These are phyloP conservation scores for Manis pentadactyla DNA, from an alignment of 2,797 vertebrate genomes.

Conservation along the genomic window DNA sequence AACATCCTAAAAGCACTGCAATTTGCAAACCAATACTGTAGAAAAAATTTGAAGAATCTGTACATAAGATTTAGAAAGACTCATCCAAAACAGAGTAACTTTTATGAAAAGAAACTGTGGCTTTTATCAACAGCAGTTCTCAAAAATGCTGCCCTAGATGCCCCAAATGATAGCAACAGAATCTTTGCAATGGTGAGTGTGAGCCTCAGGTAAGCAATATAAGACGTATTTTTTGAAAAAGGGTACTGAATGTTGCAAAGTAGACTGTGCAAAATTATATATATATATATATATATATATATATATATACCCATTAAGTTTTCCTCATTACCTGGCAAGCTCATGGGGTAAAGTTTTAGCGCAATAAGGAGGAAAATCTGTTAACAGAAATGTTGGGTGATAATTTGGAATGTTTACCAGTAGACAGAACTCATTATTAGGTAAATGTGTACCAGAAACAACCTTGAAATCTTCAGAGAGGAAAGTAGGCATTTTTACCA, in stretches of 20 bases:
- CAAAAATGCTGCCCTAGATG: slow-evolving; percentile 49
- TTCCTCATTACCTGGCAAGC: slow-evolving; percentile 58
- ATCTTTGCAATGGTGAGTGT: slow-evolving; percentile 13
- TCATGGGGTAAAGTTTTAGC: slow-evolving; percentile 51
- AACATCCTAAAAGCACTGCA: slow-evolving; percentile 65
- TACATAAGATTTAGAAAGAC: slow-evolving; percentile 60
- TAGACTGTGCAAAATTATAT: slow-evolving; percentile 32
- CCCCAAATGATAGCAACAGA: slow-evolving; percentile 39
- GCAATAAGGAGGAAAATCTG: slow-evolving; percentile 45
- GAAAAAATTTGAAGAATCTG: slow-evolving; percentile 64
- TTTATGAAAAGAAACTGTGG: slow-evolving; percentile 59
- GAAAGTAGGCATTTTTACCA: slow-evolving; percentile 54
- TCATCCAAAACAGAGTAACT: slow-evolving; percentile 49
- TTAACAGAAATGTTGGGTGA: slow-evolving; percentile 59
- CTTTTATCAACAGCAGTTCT: slow-evolving; percentile 60
- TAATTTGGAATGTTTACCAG: slow-evolving; percentile 61
- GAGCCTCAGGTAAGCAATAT: slow-evolving; percentile 53
- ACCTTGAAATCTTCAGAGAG: slow-evolving; percentile 51
- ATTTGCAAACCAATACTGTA: slow-evolving; percentile 60
- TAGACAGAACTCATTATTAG: slow-evolving; percentile 57
- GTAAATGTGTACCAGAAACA: slow-evolving; percentile 57
- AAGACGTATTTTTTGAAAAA: slow-evolving; percentile 39
- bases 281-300: neutral
- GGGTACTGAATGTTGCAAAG: slow-evolving; percentile 48
- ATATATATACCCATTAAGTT: slow-evolving; percentile 27